Evolutionary conservation across 2,113 vertebrate genomes (phyloP).

Genomic region (Barbus barbus): DNA sequence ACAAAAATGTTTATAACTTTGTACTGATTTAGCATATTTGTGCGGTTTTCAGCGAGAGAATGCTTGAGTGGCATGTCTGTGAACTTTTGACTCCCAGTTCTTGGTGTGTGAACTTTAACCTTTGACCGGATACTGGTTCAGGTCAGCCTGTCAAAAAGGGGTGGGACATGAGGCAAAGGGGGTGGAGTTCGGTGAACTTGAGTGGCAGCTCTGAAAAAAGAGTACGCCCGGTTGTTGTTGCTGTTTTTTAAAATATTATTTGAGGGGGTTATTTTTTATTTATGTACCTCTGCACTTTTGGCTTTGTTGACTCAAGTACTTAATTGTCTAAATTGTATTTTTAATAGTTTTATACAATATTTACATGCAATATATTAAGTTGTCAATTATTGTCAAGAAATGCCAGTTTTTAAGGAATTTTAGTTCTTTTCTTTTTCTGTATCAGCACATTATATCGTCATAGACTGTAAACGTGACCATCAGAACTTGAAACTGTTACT

Average conservation of each 20-base stretch:
- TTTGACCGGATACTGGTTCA: constrained; percentile 68
- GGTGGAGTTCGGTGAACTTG: constrained; percentile 43
- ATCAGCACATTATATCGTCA: constrained; percentile 70
- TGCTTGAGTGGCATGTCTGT: constrained; percentile 63
- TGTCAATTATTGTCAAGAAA: constrained; percentile 52
- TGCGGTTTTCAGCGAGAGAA: neutral
- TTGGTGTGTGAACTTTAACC: constrained; percentile 77
- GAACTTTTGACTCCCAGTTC: constrained; percentile 70
- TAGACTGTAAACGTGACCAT: constrained; percentile 65
- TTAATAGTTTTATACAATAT: constrained; percentile 84
- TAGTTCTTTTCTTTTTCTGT: constrained; percentile 53
- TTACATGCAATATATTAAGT: constrained; percentile 81
- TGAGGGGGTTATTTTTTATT: constrained; percentile 64
- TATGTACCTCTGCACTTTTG: constrained; percentile 85
- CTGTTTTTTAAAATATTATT: neutral
- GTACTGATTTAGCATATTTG: neutral
- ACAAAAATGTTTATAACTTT: neutral
- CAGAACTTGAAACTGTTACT: constrained; percentile 59
- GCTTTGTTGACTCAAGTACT: constrained; percentile 83
- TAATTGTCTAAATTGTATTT: constrained; percentile 83
- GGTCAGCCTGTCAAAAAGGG: constrained; percentile 57
- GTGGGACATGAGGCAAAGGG: constrained; percentile 3
- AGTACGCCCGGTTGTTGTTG: neutral
- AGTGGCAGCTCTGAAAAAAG: constrained; percentile 54
- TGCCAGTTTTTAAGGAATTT: constrained; percentile 62